phyloP scores from a whole-genome alignment of 2,888 invertebrate species.

The Leptogaster cylindrica region DNA sequence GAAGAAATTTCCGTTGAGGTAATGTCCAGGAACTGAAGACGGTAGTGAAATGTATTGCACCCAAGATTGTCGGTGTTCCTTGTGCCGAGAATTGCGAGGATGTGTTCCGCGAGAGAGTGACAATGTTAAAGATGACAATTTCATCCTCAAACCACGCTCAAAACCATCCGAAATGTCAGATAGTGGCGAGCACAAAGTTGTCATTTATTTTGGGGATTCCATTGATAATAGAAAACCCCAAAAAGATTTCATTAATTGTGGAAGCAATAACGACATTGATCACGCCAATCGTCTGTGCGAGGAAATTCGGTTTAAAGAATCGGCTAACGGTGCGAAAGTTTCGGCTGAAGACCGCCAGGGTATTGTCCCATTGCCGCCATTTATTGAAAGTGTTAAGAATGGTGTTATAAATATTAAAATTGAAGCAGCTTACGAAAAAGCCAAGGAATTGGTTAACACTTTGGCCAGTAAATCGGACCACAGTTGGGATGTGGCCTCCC shows the following conservation, averaged over 20 bases:
- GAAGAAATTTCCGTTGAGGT: background rate
- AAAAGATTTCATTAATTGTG: no score
- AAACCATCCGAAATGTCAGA: conserved; percentile 53
- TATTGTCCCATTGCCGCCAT: conserved; percentile 61
- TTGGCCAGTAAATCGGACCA: conserved; percentile 52
- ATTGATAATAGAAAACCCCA: conserved; percentile 56
- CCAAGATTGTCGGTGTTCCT: conserved; percentile 75
- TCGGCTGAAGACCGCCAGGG: conserved; percentile 41
- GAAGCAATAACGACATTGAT: conserved; percentile 35
- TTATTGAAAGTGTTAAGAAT: conserved; percentile 61
- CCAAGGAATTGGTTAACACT: conserved; percentile 68
- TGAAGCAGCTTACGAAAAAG: conserved; percentile 68
- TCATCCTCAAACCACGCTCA: conserved; percentile 58
- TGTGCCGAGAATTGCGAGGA: conserved; percentile 75
- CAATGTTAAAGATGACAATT: conserved; percentile 15
- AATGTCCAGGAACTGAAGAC: background rate
- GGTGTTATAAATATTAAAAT: conserved; percentile 70
- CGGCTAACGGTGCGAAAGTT: background rate
- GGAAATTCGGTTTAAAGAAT: conserved; percentile 45
- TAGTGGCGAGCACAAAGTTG: conserved; percentile 67
- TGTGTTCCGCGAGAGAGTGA: conserved; percentile 59
- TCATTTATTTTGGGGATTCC: conserved; percentile 76
- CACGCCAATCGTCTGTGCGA: conserved; percentile 50
- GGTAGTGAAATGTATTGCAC: conserved; percentile 66
- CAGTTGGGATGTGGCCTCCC: conserved; percentile 60